Conservation (phyloP, 2,797 vertebrate genomes). For the Eidolon dupreanum region DNA sequence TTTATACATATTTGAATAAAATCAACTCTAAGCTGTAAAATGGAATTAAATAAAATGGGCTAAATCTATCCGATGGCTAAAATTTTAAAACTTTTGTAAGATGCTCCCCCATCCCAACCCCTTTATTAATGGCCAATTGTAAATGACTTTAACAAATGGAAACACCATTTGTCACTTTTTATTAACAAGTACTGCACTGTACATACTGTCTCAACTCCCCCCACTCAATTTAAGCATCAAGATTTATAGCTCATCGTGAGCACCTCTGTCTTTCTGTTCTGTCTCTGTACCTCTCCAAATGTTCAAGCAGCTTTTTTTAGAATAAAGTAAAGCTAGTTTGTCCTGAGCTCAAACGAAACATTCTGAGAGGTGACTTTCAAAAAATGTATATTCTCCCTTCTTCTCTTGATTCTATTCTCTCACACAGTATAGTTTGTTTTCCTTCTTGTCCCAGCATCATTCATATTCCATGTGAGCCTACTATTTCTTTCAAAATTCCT, state of each 20-base stretch:
- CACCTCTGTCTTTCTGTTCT: slow-evolving; percentile 81
- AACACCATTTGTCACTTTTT: slow-evolving; percentile 84
- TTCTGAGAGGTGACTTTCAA: slow-evolving; percentile 65
- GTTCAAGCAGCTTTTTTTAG: slow-evolving; percentile 81
- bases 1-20: slow-evolving; percentile 79
- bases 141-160: slow-evolving; percentile 86
- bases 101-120: slow-evolving; percentile 66
- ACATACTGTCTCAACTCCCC: slow-evolving; percentile 81
- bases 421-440: slow-evolving; percentile 55
- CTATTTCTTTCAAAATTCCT: slow-evolving; percentile 49
- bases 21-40: slow-evolving; percentile 70
- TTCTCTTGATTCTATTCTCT: slow-evolving; percentile 38
- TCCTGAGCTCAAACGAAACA: slow-evolving; percentile 60
- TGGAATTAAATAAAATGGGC: slow-evolving; percentile 65
- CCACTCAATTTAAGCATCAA: slow-evolving; percentile 84
- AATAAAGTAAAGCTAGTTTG: slow-evolving; percentile 77
- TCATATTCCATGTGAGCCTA: slow-evolving; percentile 43
- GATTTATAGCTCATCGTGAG: slow-evolving; percentile 84
- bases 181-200: slow-evolving; percentile 83
- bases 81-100: slow-evolving; percentile 76
- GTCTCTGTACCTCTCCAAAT: slow-evolving; percentile 84
- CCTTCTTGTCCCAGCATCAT: slow-evolving; percentile 61
- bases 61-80: slow-evolving; percentile 70
- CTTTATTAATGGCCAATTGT: slow-evolving; percentile 83
- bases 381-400: slow-evolving; percentile 59